Conservation (phyloP, 2,888 invertebrate species). For the Dasysyrphus albostriatus region DNA sequence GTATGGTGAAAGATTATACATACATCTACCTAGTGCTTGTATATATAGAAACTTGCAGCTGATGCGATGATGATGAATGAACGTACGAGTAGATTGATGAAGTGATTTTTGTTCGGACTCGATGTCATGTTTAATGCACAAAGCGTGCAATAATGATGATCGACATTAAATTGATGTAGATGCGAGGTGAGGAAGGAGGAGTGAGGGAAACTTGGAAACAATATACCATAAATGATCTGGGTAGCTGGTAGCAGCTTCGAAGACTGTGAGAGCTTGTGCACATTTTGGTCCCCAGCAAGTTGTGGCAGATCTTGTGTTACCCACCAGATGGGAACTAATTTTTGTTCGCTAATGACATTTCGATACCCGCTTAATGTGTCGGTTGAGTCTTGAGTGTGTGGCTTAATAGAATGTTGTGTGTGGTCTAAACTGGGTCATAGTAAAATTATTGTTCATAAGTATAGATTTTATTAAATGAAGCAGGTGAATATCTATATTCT, state of each 20-base stretch:
- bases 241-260: conserved; percentile 3
- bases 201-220: conserved; percentile 1
- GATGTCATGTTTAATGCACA: conserved; percentile 58
- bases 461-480: background rate
- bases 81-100: conserved; percentile 40
- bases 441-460: background rate
- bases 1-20: conserved; percentile 22
- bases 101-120: conserved; percentile 30
- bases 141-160: conserved; percentile 72
- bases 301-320: conserved; percentile 63
- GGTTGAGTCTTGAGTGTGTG: background rate
- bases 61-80: conserved; percentile 42
- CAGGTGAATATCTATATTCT: background rate
- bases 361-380: conserved; percentile 21
- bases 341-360: conserved; percentile 33
- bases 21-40: background rate
- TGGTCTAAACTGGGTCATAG: conserved; percentile 32
- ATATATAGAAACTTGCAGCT: conserved; percentile 16
- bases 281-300: conserved; percentile 51
- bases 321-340: conserved; percentile 44
- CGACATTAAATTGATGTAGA: conserved; percentile 51
- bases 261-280: conserved; percentile 67
- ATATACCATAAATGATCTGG: conserved; percentile 32
- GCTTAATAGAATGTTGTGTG: background rate
- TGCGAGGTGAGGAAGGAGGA: background rate